Evolutionary conservation across 2,113 vertebrate genomes (phyloP), one percentile per base, ranked within the genome.

Genomic region (Pollachius pollachius): DNA sequence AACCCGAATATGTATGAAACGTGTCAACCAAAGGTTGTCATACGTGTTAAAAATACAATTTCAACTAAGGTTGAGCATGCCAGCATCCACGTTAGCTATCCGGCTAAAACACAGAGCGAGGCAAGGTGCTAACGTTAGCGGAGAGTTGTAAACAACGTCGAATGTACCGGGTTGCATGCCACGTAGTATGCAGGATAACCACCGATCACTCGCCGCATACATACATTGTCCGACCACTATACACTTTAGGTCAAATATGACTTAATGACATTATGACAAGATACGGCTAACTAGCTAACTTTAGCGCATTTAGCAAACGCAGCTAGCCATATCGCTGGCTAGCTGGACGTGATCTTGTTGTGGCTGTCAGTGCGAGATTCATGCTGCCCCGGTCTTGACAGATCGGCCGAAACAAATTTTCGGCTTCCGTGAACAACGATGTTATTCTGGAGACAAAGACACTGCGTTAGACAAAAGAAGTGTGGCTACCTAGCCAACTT

Each of bases 341-440:
- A 89, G 84, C 81, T 73, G 54, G 71, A 65, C 70, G 84, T 72
- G 85, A 82, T 84, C 83, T 52, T 81, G 81, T 76, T 81, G 81
- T 75, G 77, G 80, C 84, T 75, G 75, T 82, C 84, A 60, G 76
- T 83, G 85, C 85, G 82, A 82, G 76, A 73, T 34, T 83, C 79
- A 85, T 85, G 85, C 85, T 84, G 88, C 83, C 85, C 83, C 61
- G 77, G 75, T 81, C 73, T 48, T 79, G 78, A 84, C 88, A 76
- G 48, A 70, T 84, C 81, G 73, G 74, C 75, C 72, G 61, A 76
- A 81, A 79, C 52, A 54, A 2, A 34, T 34, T 5, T 34, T 34
- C 30, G 6, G 30, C 30, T 34, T 34, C 6, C 30, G 6, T 34
- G 30, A 2, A 34, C 30, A 34, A 34, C 30, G 30, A 34, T 34